phyloP scores from a whole-genome alignment of 2,797 vertebrate genomes.

The Garrulus glandarius region DNA sequence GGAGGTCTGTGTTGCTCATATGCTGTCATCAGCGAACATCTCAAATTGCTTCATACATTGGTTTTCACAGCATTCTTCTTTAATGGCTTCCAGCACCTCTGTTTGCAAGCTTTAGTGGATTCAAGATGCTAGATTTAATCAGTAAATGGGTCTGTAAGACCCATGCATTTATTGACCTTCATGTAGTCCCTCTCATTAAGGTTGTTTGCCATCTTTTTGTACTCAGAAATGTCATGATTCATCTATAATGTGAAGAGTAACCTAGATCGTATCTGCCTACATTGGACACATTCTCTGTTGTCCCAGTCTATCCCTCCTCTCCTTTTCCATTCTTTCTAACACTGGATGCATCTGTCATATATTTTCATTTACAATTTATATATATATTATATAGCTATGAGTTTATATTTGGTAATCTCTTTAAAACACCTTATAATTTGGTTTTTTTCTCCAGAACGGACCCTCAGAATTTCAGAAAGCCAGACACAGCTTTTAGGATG shows the following conservation, averaged over 20 bases:
- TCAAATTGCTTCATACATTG: conserved; percentile 5
- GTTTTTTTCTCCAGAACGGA: neutral
- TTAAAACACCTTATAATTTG: neutral
- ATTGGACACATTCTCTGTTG: neutral
- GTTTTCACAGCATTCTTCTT: conserved; percentile 21
- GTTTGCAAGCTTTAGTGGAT: neutral
- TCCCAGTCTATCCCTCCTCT: neutral
- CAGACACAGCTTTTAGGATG: neutral
- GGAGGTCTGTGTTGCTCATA: neutral
- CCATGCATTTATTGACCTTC: neutral
- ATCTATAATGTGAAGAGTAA: neutral
- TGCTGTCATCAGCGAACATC: neutral
- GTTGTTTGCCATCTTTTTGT: neutral
- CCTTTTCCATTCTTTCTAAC: neutral
- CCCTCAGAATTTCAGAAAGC: neutral
- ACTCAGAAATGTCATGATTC: neutral
- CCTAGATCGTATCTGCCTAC: neutral
- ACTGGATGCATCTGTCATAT: no score
- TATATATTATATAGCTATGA: neutral
- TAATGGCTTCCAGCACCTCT: conserved; percentile 21
- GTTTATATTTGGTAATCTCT: neutral
- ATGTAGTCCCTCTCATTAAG: neutral
- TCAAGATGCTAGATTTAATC: neutral
- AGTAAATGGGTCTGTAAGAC: neutral
- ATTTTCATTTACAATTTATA: neutral